A percentile compares a stretch with the other conserved stretches of the same genome.
Evolutionary conservation across 2,888 invertebrate species (phyloP).

Genomic region (Minunthozetes semirufus): DNA sequence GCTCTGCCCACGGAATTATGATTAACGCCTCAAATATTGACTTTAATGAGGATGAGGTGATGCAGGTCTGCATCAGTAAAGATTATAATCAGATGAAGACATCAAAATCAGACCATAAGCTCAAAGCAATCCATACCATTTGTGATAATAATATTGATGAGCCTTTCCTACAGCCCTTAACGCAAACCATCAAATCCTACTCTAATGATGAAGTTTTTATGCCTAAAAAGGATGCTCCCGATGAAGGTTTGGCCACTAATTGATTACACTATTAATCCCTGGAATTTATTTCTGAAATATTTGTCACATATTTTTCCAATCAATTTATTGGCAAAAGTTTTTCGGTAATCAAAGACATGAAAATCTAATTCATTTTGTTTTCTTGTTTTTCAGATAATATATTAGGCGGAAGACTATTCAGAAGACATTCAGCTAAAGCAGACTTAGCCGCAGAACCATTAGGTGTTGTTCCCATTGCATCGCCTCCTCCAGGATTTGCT

Average conservation of each 20-base stretch:
- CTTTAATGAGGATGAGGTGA: conserved; percentile 22
- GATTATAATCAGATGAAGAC: not conserved
- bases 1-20: conserved; percentile 11
- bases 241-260: conserved; percentile 4
- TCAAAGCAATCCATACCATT: not conserved
- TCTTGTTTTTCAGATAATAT: conserved; percentile 9
- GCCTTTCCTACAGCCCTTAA: conserved; percentile 17
- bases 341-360: no score
- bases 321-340: not conserved
- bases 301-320: not conserved
- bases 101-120: conserved; percentile 2
- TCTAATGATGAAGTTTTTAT: conserved; percentile 30
- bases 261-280: not conserved
- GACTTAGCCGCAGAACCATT: conserved; percentile 30
- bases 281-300: not conserved
- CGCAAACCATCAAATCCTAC: conserved; percentile 16
- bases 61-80: conserved; percentile 18
- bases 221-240: not conserved
- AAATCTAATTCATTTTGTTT: not conserved
- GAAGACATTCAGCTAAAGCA: conserved; percentile 35
- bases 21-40: not conserved
- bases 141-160: conserved; percentile 22
- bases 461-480: conserved; percentile 17
- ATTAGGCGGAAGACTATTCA: conserved; percentile 1
- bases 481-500: conserved; percentile 37